Evolutionary conservation across 2,113 vertebrate species (phyloP).

Genomic region (Sinocyclocheilus anshuiensis): DNA sequence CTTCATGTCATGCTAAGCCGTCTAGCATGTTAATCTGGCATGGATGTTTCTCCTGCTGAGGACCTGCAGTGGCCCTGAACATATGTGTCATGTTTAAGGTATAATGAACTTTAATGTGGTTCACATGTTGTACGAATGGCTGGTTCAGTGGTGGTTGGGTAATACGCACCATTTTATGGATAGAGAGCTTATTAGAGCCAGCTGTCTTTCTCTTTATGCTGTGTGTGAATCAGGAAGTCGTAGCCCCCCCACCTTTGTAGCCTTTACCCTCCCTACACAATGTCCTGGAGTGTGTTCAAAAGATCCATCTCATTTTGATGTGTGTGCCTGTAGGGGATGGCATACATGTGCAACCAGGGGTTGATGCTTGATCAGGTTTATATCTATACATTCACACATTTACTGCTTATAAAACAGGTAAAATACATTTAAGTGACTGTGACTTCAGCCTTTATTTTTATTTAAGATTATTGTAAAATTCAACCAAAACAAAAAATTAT

Average conservation of each 20-base stretch:
- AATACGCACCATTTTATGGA: conserved; percentile 65
- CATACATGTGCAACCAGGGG: conserved; percentile 8
- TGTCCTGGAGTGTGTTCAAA: conserved; percentile 25
- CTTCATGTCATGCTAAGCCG: conserved; percentile 10
- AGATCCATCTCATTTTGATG: not conserved
- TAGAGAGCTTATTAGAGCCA: conserved; percentile 69
- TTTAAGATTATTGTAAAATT: too few relatives aligned
- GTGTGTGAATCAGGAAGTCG: conserved; percentile 60
- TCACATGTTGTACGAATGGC: conserved; percentile 61
- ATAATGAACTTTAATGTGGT: conserved; percentile 63
- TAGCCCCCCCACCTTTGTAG: conserved; percentile 28
- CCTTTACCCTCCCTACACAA: not conserved
- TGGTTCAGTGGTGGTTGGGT: conserved; percentile 62
- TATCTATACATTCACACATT: not conserved
- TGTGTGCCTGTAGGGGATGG: not conserved
- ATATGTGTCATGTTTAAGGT: conserved; percentile 44
- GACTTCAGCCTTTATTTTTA: too few relatives aligned
- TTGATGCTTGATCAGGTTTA: conserved; percentile 1
- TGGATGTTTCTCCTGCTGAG: not conserved
- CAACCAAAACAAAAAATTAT: too few relatives aligned
- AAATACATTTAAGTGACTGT: not conserved
- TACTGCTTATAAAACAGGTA: not conserved
- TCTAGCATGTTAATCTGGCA: conserved; percentile 10
- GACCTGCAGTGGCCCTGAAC: conserved; percentile 53
- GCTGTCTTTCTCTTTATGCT: conserved; percentile 61